Base-by-base conservation (phyloP, 2,113 vertebrate genomes). In the Seriola aureovittata region DNA sequence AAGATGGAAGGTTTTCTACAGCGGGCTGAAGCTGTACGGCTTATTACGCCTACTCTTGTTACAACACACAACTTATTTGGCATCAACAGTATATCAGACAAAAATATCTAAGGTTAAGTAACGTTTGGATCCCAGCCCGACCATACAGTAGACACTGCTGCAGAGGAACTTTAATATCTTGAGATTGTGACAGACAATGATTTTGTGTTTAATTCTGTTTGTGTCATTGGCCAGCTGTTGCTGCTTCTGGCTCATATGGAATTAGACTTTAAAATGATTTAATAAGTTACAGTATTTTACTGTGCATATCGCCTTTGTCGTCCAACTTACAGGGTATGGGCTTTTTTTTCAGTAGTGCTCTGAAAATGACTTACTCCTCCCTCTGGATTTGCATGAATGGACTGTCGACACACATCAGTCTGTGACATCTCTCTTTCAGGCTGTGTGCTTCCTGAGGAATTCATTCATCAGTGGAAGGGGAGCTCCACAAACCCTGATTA, bases 341-440 rank as follows among this genome's bases (percentile, higher is more conserved):
- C 6, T 54, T 71, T 62, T 44, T 62, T 78, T 42, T 66, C 46
- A 32, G 1, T 38, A 50, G 57, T 9, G 38, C 48, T 54, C 50
- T 70, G 29, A 66, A 63, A 69, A 10, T 36, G 4, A 36, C 6
- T 36, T 36, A 64, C 69, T 52, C 48, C 34, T 69, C 54, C 59
- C 54, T 42, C 19, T 64, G 77, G 32, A 84, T 73, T 69, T 77
- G 75, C 59, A 86, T 71, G 55, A 86, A 75, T 74, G 50, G 52
- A 46, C 14, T 19, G 14, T 48, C 29, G 58, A 29, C 72, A 76
- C 38, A 59, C 66, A 75, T 78, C 74, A 48, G 29, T 16, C 9
- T 75, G 70, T 68, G 68, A 78, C 78, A 72, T 54, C 19, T 73
- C 32, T 63, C 32, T 78, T 65, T 69, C 34, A 64, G 21, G 32